Percentiles rank a stretch among this genome's conserved stretches.
Evolutionary conservation across 1,140 invertebrate genomes (phyloP).

Genomic region (Brachionus paranguensis): DNA sequence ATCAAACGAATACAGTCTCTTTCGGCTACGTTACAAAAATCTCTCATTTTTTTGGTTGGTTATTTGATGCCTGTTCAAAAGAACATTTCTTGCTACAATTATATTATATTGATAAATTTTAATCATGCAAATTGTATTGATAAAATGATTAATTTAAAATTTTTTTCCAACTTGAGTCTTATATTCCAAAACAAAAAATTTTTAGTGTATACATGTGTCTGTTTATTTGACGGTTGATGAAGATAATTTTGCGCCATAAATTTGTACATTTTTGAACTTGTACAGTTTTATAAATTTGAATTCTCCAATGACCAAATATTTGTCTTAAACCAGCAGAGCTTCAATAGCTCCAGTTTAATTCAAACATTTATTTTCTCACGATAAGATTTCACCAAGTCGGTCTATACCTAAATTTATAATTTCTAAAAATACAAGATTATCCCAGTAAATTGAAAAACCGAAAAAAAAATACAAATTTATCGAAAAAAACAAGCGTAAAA

Average conservation of each 20-base stretch:
- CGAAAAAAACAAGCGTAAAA: no score
- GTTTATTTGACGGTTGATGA: background rate
- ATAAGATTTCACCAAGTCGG: background rate
- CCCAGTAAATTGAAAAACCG: no score
- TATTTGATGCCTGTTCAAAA: background rate
- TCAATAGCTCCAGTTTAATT: background rate
- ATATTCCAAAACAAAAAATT: background rate
- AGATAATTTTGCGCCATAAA: constrained; percentile 17
- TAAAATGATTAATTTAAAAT: background rate
- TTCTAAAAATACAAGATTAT: no score
- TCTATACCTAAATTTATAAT: background rate
- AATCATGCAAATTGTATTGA: background rate
- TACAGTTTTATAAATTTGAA: background rate
- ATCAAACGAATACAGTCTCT: constrained; percentile 38
- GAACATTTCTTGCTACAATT: background rate
- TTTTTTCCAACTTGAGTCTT: background rate
- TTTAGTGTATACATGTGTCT: background rate
- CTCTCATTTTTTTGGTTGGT: background rate
- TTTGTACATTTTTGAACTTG: background rate
- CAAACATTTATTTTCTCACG: background rate
- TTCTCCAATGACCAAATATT: background rate
- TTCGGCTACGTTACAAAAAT: constrained; percentile 39
- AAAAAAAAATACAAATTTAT: no score
- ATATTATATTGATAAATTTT: background rate
- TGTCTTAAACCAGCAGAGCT: background rate